These are phyloP conservation scores for Scaptodrosophila latifasciaeformis DNA, from an alignment of 2,888 invertebrate genomes.

Conservation along the genomic window DNA sequence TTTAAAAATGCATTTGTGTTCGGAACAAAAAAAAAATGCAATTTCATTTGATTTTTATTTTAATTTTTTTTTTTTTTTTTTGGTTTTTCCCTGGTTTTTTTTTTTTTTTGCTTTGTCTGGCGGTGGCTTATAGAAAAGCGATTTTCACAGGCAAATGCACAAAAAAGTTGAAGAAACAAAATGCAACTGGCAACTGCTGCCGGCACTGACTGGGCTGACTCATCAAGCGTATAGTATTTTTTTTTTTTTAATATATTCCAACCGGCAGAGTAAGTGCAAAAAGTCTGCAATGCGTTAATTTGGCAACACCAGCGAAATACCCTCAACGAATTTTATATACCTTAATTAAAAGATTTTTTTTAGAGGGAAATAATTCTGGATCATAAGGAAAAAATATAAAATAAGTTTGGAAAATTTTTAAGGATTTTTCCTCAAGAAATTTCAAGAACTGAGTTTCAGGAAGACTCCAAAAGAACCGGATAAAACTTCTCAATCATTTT, in stretches of 20 bases:
- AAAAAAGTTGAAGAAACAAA: conserved; percentile 42
- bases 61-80: conserved; percentile 1
- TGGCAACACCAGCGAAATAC: conserved; percentile 32
- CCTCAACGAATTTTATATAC: too few relatives aligned
- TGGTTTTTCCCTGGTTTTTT: neutral
- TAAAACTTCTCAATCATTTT: too few relatives aligned
- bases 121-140: conserved; percentile 35
- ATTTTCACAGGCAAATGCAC: conserved; percentile 60
- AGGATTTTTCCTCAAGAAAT: too few relatives aligned
- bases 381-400: neutral
- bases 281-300: conserved; percentile 56
- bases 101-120: too few relatives aligned
- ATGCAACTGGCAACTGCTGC: conserved; percentile 28
- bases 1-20: conserved; percentile 23
- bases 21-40: conserved; percentile 8
- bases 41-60: conserved; percentile 1
- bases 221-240: conserved; percentile 49
- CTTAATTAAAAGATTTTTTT: too few relatives aligned
- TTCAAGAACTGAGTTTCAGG: too few relatives aligned
- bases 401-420: too few relatives aligned
- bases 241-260: too few relatives aligned
- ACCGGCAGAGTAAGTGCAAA: conserved; percentile 48
- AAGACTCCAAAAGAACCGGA: too few relatives aligned
- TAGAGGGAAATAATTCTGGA: neutral
- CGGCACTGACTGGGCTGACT: conserved; percentile 30